Conservation (phyloP, 2,888 invertebrate species). For the Eudemis profundana region DNA sequence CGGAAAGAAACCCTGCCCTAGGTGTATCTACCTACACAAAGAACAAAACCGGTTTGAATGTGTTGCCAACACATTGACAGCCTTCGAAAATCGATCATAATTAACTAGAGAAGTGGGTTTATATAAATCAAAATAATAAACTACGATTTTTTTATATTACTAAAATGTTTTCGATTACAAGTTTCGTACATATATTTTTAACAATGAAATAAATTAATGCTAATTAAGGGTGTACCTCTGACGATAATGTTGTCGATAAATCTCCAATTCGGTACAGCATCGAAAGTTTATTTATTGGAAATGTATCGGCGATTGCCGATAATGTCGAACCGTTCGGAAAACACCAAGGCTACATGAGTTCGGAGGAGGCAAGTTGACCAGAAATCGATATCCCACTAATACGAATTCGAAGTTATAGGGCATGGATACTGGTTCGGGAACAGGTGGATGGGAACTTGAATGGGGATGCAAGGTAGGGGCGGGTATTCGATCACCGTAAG, state of each 20-base stretch:
- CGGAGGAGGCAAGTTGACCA: conserved; percentile 73
- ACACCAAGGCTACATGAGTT: conserved; percentile 77
- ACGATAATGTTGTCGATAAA: conserved; percentile 56
- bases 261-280: conserved; percentile 40
- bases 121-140: not conserved
- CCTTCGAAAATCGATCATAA: not conserved
- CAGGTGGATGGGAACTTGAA: conserved; percentile 67
- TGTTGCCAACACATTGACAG: not conserved
- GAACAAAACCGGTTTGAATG: not conserved
- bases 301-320: conserved; percentile 83
- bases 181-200: not conserved
- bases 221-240: not conserved
- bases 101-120: not conserved
- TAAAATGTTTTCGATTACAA: too few species aligned
- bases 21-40: not conserved
- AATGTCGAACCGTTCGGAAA: conserved; percentile 85
- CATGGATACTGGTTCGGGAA: conserved; percentile 67
- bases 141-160: too few species aligned
- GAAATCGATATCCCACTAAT: conserved; percentile 83
- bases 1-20: conserved; percentile 46
- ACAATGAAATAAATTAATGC: not conserved
- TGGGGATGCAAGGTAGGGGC: conserved; percentile 62
- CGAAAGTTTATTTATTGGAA: conserved; percentile 67
- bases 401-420: conserved; percentile 74
- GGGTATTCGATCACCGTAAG: conserved; percentile 52